Evolutionary conservation across 2,113 vertebrate genomes (phyloP).

Genomic region (Oenanthe melanoleuca): DNA sequence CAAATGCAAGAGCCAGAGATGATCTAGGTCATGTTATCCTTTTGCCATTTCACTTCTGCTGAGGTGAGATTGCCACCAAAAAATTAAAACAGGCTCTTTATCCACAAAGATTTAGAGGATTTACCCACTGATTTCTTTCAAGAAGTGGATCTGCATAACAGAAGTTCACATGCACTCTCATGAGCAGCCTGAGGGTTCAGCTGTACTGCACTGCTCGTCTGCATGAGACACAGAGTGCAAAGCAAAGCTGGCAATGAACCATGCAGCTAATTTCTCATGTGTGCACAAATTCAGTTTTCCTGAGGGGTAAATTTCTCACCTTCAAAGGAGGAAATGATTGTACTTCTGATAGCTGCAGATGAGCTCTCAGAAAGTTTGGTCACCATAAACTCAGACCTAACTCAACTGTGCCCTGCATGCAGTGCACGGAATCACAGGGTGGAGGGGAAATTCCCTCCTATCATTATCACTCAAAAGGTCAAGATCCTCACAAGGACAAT

Average conservation of each 20-base stretch:
- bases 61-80: neutral
- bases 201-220: neutral
- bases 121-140: neutral
- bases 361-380: neutral
- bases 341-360: neutral
- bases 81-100: neutral
- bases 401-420: neutral
- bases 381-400: neutral
- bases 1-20: neutral
- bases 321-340: neutral
- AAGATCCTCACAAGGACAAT: neutral
- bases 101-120: neutral
- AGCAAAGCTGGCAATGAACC: neutral
- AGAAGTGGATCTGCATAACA: neutral
- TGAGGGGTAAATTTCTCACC: neutral
- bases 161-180: neutral
- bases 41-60: neutral
- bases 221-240: neutral
- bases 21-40: neutral
- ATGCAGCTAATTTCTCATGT: neutral
- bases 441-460: neutral
- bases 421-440: neutral
- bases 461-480: neutral
- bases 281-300: neutral
- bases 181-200: neutral